phyloP scores from a whole-genome alignment of 2,888 invertebrate genomes.

The Apamea anceps region DNA sequence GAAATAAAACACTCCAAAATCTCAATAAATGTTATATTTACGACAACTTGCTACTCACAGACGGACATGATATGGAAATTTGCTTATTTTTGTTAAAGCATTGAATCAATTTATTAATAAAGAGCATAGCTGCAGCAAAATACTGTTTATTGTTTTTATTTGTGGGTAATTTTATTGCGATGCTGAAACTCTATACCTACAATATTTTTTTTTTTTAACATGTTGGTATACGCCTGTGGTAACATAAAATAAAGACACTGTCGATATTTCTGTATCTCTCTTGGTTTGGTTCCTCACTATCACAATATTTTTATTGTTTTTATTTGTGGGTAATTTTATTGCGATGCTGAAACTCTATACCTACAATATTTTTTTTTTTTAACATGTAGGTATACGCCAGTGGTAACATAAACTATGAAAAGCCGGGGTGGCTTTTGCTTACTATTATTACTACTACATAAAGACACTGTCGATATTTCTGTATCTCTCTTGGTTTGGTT shows the following conservation, averaged over 20 bases:
- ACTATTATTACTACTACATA: neutral
- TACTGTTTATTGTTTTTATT: neutral
- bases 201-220: neutral
- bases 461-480: neutral
- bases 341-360: neutral
- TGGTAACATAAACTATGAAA: neutral
- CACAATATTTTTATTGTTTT: neutral
- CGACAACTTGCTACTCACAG: slow-evolving; percentile 33
- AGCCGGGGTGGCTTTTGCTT: no score
- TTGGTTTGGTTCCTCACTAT: no score
- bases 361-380: neutral
- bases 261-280: no score
- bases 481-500: neutral
- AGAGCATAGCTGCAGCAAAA: slow-evolving; percentile 52
- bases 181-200: neutral
- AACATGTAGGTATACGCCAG: neutral
- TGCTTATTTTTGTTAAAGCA: slow-evolving; percentile 54
- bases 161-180: neutral
- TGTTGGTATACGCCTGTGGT: neutral
- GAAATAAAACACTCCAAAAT: slow-evolving; percentile 20
- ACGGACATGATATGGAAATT: slow-evolving; percentile 40
- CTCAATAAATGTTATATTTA: slow-evolving; percentile 43
- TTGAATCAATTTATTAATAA: slow-evolving; percentile 53
- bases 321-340: neutral
- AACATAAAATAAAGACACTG: no score